These are phyloP conservation scores for Rhopilema esculentum DNA, from an alignment of 30 jellyfish, hydroid and myxozoan species.

Conservation along the genomic window DNA sequence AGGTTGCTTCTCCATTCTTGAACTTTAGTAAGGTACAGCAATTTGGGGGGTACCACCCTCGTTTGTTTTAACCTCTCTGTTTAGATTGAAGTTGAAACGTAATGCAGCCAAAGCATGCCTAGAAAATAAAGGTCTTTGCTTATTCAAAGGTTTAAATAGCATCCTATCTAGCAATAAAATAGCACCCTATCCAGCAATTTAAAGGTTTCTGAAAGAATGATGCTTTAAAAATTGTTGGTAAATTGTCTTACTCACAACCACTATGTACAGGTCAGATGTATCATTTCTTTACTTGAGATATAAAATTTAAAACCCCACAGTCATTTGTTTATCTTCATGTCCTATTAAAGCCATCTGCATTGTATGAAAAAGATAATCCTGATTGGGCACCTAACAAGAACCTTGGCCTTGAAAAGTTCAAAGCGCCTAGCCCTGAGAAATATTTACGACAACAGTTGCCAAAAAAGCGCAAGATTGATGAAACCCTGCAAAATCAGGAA, in stretches of 20 bases:
- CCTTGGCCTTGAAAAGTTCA: constrained; percentile 17
- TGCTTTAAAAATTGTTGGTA: constrained; percentile 8
- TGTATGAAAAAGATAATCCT: constrained; percentile 7
- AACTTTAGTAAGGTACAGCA: constrained; percentile 29
- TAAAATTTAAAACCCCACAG: not conserved
- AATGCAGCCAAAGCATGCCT: constrained; percentile 55
- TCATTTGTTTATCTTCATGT: not conserved
- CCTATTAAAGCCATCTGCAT: not conserved
- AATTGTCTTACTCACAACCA: constrained; percentile 7
- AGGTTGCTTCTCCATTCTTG: constrained; percentile 66
- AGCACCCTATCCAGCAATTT: not conserved
- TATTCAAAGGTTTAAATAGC: not conserved
- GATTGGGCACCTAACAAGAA: constrained; percentile 19
- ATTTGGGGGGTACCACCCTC: constrained; percentile 36
- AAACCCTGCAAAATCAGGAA: not conserved
- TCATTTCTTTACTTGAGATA: not conserved
- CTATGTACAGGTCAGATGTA: not conserved
- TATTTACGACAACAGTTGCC: not conserved
- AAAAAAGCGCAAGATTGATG: not conserved
- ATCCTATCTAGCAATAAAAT: not conserved
- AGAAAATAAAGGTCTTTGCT: not conserved
- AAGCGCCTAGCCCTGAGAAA: constrained; percentile 10
- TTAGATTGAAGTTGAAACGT: constrained; percentile 41
- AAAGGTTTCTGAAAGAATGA: not conserved
- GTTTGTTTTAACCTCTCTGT: constrained; percentile 23